Conservation (phyloP, 2,888 invertebrate species). For the Sphaerophoria taeniata region DNA sequence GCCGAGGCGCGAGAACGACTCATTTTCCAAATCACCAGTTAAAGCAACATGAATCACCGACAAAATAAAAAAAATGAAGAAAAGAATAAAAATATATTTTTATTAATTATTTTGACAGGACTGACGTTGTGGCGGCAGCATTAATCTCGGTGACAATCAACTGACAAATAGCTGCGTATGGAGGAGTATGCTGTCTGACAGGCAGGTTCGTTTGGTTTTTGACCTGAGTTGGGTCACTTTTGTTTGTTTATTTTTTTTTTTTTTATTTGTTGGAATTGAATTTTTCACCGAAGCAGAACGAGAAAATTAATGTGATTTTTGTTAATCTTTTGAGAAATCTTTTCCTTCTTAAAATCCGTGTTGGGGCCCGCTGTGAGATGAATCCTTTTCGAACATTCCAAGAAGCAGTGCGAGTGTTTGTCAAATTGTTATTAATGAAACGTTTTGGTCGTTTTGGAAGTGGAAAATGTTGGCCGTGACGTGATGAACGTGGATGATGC, state of each 20-base stretch:
- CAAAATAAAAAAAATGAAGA: slow-evolving; percentile 19
- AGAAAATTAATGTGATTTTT: slow-evolving; percentile 7
- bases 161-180: slow-evolving; percentile 66
- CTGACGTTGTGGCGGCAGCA: slow-evolving; percentile 53
- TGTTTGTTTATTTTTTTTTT: slow-evolving; percentile 8
- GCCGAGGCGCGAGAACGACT: slow-evolving; percentile 60
- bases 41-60: slow-evolving; percentile 19
- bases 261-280: not conserved
- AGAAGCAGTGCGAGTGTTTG: slow-evolving; percentile 23
- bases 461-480: too few species aligned
- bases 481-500: too few species aligned
- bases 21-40: slow-evolving; percentile 67
- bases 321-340: slow-evolving; percentile 16
- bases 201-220: slow-evolving; percentile 57
- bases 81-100: slow-evolving; percentile 53
- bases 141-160: slow-evolving; percentile 70
- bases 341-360: not conserved
- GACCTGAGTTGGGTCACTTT: slow-evolving; percentile 39
- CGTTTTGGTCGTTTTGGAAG: not conserved
- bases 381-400: slow-evolving; percentile 44
- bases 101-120: slow-evolving; percentile 73
- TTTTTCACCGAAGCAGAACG: slow-evolving; percentile 35
- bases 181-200: not conserved
- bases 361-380: slow-evolving; percentile 31
- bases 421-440: slow-evolving; percentile 20